phyloP scores from a whole-genome alignment of 2,113 vertebrate genomes.

The Sinosuthora webbiana region DNA sequence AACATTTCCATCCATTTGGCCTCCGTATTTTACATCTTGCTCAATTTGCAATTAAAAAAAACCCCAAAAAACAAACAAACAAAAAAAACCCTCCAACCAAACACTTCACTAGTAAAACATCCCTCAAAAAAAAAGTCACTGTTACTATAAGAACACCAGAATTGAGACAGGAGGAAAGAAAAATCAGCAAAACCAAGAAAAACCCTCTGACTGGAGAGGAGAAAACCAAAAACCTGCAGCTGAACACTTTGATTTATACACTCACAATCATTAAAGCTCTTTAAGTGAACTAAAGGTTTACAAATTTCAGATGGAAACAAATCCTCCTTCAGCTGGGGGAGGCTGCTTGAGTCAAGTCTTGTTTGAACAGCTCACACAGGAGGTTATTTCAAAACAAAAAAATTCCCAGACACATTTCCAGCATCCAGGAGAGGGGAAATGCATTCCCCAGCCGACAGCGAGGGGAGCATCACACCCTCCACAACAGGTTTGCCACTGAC shows the following conservation, averaged over 20 bases:
- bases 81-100: background rate
- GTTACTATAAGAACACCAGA: background rate
- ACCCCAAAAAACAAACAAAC: no score
- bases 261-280: background rate
- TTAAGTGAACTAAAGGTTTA: conserved; percentile 5
- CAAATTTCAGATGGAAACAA: conserved; percentile 12
- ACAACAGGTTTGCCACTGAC: background rate
- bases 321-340: conserved; percentile 4
- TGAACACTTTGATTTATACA: background rate
- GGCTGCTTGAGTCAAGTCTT: background rate
- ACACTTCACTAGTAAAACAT: background rate
- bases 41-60: background rate
- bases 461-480: background rate
- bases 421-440: background rate
- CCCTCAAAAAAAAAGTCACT: background rate
- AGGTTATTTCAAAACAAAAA: background rate
- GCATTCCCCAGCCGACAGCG: background rate
- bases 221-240: background rate
- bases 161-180: background rate
- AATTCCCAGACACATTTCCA: background rate
- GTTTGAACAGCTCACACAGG: background rate
- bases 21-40: background rate
- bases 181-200: background rate
- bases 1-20: background rate
- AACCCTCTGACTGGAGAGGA: background rate